Evolutionary conservation across 2,113 vertebrate genomes (phyloP).

Genomic region (Nematolebias whitei): DNA sequence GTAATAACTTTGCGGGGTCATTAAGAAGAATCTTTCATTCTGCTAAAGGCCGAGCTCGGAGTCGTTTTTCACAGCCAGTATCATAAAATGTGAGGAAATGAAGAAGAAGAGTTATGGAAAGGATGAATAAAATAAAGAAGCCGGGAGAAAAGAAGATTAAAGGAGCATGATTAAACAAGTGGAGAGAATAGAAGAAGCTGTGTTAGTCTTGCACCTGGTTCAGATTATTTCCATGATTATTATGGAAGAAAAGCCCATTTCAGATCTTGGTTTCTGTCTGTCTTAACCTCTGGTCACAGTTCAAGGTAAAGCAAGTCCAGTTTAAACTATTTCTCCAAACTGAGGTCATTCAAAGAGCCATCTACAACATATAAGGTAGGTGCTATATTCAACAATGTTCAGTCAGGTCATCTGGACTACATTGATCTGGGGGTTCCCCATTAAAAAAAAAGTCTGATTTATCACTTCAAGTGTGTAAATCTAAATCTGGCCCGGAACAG

Average conservation of each 20-base stretch:
- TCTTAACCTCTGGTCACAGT: background rate
- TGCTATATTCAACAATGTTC: too few relatives aligned
- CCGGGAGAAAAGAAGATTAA: conserved; percentile 11
- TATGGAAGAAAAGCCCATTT: conserved; percentile 25
- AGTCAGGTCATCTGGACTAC: too few relatives aligned
- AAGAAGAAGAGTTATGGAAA: background rate
- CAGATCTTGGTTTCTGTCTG: conserved; percentile 27
- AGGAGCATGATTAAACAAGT: conserved; percentile 5
- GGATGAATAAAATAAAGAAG: conserved; percentile 1
- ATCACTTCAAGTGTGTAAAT: background rate
- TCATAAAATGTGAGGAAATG: conserved; percentile 9
- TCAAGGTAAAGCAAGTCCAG: background rate
- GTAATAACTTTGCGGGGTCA: conserved; percentile 66
- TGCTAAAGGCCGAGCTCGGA: conserved; percentile 48
- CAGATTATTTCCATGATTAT: conserved; percentile 34
- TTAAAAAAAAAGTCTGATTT: too few relatives aligned
- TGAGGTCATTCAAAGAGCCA: too few relatives aligned
- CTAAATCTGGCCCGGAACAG: conserved; percentile 22
- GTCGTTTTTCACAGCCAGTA: conserved; percentile 55
- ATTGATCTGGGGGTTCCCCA: too few relatives aligned
- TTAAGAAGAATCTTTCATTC: conserved; percentile 67
- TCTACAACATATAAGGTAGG: too few relatives aligned
- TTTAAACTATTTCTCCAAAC: too few relatives aligned
- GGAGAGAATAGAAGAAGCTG: conserved; percentile 5
- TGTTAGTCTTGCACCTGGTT: conserved; percentile 1